phyloP scores from a whole-genome alignment of 2,888 invertebrate genomes.

The Drosophila vallismaia region DNA sequence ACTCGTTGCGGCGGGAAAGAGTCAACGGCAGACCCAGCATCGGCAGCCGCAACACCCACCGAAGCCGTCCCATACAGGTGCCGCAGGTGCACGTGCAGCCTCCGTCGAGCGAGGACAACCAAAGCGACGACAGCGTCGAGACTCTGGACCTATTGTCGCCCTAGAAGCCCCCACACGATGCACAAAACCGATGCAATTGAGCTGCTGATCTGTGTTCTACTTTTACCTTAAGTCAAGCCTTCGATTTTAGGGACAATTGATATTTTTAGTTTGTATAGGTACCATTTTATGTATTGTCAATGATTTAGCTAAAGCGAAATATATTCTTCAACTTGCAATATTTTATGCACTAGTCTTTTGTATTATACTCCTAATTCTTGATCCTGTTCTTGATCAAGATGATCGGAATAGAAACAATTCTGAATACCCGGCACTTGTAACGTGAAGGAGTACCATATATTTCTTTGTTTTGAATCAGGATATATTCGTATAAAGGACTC shows the following conservation, averaged over 20 bases:
- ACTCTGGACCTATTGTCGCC: not conserved
- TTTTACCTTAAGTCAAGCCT: conserved; percentile 4
- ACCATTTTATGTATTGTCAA: conserved; percentile 1
- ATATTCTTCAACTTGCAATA: not conserved
- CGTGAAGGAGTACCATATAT: too few species aligned
- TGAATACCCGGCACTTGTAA: too few species aligned
- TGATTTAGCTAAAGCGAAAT: not conserved
- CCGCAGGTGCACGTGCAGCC: conserved; percentile 14
- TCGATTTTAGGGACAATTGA: conserved; percentile 1
- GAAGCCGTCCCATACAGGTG: not conserved
- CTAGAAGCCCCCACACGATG: not conserved
- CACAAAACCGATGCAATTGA: conserved; percentile 1
- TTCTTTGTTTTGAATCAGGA: too few species aligned
- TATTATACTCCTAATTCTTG: too few species aligned
- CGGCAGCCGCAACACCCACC: not conserved
- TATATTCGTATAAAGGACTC: too few species aligned
- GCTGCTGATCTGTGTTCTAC: conserved; percentile 22
- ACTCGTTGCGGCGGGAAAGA: conserved; percentile 7
- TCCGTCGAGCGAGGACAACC: conserved; percentile 18
- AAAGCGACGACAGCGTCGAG: not conserved
- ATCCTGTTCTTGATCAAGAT: too few species aligned
- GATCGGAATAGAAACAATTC: too few species aligned
- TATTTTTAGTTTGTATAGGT: not conserved
- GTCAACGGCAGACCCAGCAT: not conserved
- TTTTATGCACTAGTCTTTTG: not conserved